Evolutionary conservation across 2,888 invertebrate genomes (phyloP), one percentile per base, ranked within the genome.

Genomic region (Ellobium chinense): DNA sequence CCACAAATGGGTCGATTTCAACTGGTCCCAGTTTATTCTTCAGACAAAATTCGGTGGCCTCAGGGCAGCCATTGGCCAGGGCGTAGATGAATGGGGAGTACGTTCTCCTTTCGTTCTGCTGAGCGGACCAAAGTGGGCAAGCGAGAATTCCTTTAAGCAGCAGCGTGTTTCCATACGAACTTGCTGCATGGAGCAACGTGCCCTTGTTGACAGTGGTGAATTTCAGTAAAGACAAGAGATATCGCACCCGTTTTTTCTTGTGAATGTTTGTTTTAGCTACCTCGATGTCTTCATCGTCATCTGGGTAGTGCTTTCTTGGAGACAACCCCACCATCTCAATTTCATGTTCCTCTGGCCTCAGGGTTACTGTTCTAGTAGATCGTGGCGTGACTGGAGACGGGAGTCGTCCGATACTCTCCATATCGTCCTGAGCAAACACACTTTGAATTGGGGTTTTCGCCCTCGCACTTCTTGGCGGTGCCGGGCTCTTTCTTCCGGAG

Each of bases 41-140:
- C 18, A 78, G 36, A 31, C 78, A 78, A 34, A 72, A 72, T 5
- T 46, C n/a, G 36, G 54, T 36, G 29, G 72, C 58, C 12, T 70
- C 78, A n/a, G 72, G 56, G 14, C 72, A 54, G 36, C 39, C 54
- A 65, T 78, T 78, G 34, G 69, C 63, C 31, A 78, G 27, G 18
- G 78, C 69, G 65, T 72, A 78, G 9, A 78, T 12, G 72, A 78
- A 78, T 2, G 78, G 78, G 2, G 78, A 78, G 65, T 60, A 78
- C 24, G 72, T 54, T 27, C 39, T 18, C 24, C 54, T 34, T 29
- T 72, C 63, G 5, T 46, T 54, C 36, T 54, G 62, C 39, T 72
- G 78, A 24, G 58, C 72, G 2, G 54, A 9, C 60, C 46, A 37
- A 24, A 72, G 36, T 2, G 78, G 72, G 14, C 39, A 72, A n/a